Percentiles rank a stretch among this genome's conserved stretches.
phyloP scores from a whole-genome alignment of 2,113 vertebrate genomes.

The Aphelocoma coerulescens region DNA sequence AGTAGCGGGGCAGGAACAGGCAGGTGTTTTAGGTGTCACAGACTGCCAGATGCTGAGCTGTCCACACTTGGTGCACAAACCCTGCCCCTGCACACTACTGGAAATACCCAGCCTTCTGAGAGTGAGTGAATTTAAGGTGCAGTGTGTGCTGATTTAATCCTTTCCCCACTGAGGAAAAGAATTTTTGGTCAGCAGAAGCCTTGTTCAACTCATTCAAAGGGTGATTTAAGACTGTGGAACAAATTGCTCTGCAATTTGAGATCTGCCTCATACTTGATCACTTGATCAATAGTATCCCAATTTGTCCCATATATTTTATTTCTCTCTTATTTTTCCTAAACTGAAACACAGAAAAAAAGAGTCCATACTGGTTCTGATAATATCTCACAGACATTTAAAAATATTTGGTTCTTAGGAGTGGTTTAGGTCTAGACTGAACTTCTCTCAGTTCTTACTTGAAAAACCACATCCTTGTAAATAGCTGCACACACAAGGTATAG shows the following conservation, averaged over 20 bases:
- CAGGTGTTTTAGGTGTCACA: not conserved
- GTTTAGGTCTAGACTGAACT: not conserved
- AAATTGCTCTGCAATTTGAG: not conserved
- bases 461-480: not conserved
- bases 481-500: not conserved
- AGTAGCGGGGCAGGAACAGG: not conserved
- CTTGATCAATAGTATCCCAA: not conserved
- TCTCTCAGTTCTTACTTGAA: not conserved
- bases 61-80: not conserved
- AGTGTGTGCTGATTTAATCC: not conserved
- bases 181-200: not conserved
- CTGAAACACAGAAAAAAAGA: not conserved
- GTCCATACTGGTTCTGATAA: not conserved
- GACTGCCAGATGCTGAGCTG: not conserved
- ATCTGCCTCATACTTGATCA: not conserved
- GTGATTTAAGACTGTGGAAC: not conserved
- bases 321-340: not conserved
- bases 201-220: not conserved
- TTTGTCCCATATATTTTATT: not conserved
- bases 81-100: not conserved
- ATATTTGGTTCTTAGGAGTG: not conserved
- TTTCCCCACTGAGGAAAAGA: not conserved
- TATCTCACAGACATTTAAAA: not conserved
- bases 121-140: not conserved
- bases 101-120: not conserved